Evolutionary conservation across 2,113 vertebrate genomes (phyloP).

Genomic region (Anthoscopus minutus): DNA sequence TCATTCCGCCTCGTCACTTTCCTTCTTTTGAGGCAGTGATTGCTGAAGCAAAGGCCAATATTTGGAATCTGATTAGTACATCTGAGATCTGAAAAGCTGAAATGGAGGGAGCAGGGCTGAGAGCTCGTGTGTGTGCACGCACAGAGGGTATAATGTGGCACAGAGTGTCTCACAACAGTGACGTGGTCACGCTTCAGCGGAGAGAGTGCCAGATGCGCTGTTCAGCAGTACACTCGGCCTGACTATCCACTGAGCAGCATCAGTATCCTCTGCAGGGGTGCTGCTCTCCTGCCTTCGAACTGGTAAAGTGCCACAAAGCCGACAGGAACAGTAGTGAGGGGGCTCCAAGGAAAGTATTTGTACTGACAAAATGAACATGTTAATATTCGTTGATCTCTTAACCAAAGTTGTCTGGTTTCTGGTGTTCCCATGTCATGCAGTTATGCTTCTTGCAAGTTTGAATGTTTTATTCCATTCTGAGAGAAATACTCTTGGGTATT

Average conservation of each 20-base stretch:
- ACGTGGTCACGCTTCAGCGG: neutral
- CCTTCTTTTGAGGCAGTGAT: slow-evolving; percentile 39
- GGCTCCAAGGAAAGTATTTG: neutral
- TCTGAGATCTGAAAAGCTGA: neutral
- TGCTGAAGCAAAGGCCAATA: slow-evolving; percentile 47
- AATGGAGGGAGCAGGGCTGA: neutral
- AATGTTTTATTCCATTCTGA: no score
- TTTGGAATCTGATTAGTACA: slow-evolving; percentile 23
- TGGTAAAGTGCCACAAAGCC: neutral
- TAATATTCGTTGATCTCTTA: neutral
- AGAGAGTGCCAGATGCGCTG: neutral
- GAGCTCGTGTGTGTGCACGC: fast-evolving
- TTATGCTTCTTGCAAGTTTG: neutral
- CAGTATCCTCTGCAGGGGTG: neutral
- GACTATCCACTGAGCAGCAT: neutral
- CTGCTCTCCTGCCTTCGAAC: neutral
- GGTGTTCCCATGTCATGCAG: neutral
- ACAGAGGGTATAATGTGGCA: neutral
- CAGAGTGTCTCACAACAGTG: neutral
- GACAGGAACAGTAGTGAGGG: neutral
- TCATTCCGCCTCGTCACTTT: slow-evolving; percentile 53
- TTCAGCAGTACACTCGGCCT: neutral
- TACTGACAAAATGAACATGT: neutral
- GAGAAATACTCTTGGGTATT: neutral
- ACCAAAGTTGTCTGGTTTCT: neutral